A percentile compares a stretch with the other conserved stretches of the same genome.
phyloP scores from a whole-genome alignment of 2,113 vertebrate species.

The Pimephales promelas region DNA sequence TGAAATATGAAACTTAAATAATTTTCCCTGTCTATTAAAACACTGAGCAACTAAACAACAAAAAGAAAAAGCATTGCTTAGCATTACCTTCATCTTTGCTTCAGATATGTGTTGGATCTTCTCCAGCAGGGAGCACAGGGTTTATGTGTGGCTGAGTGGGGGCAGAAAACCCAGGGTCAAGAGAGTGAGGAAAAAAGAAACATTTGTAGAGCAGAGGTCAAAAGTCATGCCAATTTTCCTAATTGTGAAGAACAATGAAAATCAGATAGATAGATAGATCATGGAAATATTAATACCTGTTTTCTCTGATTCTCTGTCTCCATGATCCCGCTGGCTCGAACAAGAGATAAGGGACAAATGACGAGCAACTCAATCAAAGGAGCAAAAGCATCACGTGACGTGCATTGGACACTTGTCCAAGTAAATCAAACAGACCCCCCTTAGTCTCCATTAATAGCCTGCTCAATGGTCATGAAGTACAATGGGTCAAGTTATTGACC shows the following conservation, averaged over 20 bases:
- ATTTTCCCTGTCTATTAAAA: not conserved
- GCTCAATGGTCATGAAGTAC: not conserved
- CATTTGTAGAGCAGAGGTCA: constrained; percentile 5
- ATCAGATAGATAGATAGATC: not conserved
- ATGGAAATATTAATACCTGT: not conserved
- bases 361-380: not conserved
- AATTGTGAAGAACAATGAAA: not conserved
- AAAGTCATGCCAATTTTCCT: not conserved
- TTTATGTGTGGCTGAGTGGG: not conserved
- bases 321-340: not conserved
- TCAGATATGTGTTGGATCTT: not conserved
- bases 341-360: not conserved
- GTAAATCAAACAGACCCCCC: constrained; percentile 13
- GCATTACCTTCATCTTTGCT: constrained; percentile 4
- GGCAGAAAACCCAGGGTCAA: not conserved
- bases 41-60: not conserved
- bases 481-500: constrained; percentile 29
- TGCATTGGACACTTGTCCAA: not conserved
- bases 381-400: not conserved
- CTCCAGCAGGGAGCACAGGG: not conserved
- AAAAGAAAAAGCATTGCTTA: not conserved
- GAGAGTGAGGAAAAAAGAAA: not conserved
- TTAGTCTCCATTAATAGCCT: constrained; percentile 14
- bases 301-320: not conserved
- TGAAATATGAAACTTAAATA: not conserved